Conservation (phyloP, 2,888 invertebrate genomes). For the Cerastis leucographa region DNA sequence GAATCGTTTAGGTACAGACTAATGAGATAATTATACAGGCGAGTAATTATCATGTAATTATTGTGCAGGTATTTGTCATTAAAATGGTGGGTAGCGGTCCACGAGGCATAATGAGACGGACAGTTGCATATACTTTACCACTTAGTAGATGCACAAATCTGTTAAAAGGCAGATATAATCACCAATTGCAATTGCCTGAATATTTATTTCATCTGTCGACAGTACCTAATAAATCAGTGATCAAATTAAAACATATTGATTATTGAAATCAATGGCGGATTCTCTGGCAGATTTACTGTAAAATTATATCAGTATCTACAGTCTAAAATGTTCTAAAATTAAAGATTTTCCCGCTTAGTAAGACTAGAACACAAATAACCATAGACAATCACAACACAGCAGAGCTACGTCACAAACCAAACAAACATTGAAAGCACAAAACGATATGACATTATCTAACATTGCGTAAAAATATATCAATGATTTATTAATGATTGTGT, state of each 20-base stretch:
- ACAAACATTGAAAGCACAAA: slow-evolving; percentile 66
- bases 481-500: slow-evolving; percentile 47
- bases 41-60: slow-evolving; percentile 1
- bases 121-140: background rate
- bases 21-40: slow-evolving; percentile 22
- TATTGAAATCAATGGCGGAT: too few relatives aligned
- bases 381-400: slow-evolving; percentile 60
- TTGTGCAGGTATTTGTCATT: background rate
- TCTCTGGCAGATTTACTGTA: background rate
- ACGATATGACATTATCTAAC: slow-evolving; percentile 48
- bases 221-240: background rate
- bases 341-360: background rate
- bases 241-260: background rate
- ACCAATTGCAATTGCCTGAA: background rate
- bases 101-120: background rate
- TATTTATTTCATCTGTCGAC: slow-evolving; percentile 29
- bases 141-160: background rate
- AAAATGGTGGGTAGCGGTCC: background rate
- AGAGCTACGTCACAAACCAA: slow-evolving; percentile 53
- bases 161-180: background rate
- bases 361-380: slow-evolving; percentile 40
- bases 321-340: background rate
- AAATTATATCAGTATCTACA: slow-evolving; percentile 6
- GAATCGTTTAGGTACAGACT: background rate
- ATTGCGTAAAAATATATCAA: slow-evolving; percentile 46